Base-by-base conservation (phyloP, 2,113 vertebrate genomes). In the Bufo bufo region DNA sequence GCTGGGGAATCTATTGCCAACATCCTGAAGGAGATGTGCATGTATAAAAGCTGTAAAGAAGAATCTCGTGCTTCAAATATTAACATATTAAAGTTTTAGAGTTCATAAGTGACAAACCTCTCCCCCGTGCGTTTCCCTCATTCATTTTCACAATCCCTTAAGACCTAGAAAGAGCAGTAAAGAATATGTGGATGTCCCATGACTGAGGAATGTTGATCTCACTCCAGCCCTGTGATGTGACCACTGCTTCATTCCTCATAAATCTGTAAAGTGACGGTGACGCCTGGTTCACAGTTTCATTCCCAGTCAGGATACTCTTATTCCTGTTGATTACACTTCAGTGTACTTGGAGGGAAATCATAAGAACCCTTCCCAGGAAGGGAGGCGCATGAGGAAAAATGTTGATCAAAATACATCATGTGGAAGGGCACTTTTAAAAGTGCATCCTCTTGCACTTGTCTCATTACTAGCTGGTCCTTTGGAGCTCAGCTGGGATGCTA, bases 351-450 rank as follows among this genome's bases (percentile, higher is more conserved):
- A 91, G 79, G 91, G 91, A 93, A 92, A 91, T 91, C 91, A 90
- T 91, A 91, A 91, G 92, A 93, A 92, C 91, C 92, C 93, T 92
- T 92, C 94, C 92, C 95, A 97, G 97, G 96, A 97, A 97, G 96
- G 96, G 96, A 97, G 96, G 96, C 85, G 95, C 95, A 89, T 75
- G 90, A 94, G 94, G 95, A 95, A 95, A 93, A 92, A 94, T 93
- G 92, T 89, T 90, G 94, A 95, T 94, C 94, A 94, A 95, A 92
- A 92, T 86, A 91, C 71, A 77, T 77, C 71, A 89, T 90, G 89
- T 86, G 90, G 66, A 85, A 89, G 90, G 89, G 91, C 90, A 89
- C 92, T 92, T 90, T 90, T 91, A 12, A 78, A 92, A 66, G 93
- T 94, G 94, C 92, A 96, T 96, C 95, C 93, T 94, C 96, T 91